phyloP scores from a whole-genome alignment of 2,888 invertebrate species.

The Nomada ferruginata region DNA sequence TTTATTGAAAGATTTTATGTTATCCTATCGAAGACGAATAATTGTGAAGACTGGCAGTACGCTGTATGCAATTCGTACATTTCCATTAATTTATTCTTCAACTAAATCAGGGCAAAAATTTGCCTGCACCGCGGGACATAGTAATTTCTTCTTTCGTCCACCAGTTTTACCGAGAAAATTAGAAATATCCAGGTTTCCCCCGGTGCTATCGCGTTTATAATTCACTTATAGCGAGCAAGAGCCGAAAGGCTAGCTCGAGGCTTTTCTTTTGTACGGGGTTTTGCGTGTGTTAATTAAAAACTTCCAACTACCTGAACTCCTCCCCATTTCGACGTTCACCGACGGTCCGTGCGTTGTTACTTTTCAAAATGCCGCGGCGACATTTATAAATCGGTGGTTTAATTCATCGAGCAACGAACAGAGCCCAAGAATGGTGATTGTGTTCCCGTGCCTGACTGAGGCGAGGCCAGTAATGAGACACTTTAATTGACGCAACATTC shows the following conservation, averaged over 20 bases:
- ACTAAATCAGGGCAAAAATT: neutral
- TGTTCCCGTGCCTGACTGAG: conserved; percentile 18
- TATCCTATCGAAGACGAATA: no score
- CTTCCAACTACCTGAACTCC: conserved; percentile 49
- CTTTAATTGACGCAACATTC: conserved; percentile 70
- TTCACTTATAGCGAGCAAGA: conserved; percentile 14
- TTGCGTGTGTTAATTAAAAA: conserved; percentile 58
- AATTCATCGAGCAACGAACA: conserved; percentile 47
- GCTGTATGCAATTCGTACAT: no score
- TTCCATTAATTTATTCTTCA: no score
- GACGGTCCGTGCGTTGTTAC: conserved; percentile 43
- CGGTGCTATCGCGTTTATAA: conserved; percentile 2
- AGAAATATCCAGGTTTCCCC: neutral
- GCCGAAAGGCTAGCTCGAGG: neutral
- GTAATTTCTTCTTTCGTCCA: conserved; percentile 13
- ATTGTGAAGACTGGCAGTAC: no score
- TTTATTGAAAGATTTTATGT: no score
- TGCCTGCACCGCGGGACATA: neutral
- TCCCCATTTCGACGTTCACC: neutral
- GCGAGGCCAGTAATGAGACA: conserved; percentile 66
- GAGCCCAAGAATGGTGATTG: conserved; percentile 30
- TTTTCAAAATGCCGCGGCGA: conserved; percentile 42
- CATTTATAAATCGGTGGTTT: conserved; percentile 66
- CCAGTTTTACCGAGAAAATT: conserved; percentile 18
- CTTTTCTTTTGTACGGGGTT: neutral